Base-by-base conservation (phyloP, 2,888 invertebrate genomes). In the Trissolcus brochymenae region DNA sequence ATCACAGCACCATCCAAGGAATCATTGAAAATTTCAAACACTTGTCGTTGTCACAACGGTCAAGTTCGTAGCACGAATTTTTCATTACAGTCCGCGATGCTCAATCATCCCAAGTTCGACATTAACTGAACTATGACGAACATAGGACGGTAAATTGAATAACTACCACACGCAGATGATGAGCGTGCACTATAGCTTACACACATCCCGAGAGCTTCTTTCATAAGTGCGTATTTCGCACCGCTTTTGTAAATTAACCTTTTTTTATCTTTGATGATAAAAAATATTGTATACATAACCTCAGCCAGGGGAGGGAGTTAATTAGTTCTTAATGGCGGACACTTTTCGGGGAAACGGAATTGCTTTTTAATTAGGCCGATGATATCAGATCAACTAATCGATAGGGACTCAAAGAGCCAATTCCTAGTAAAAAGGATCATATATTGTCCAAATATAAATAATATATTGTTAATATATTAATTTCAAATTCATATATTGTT, bases 91-190 rank as follows among this genome's bases (percentile, higher is more conserved):
- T 54, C 25, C 67, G 79, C 81, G 80, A 80, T 83, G 82, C 80
- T 81, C 80, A 83, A 86, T 85, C 84, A 83, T 85, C 83, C 85
- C 83, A 80, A 85, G 86, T 83, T 84, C 83, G 84, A 82, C 85
- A 82, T 82, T 84, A 86, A 87, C 87, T 87, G 87, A 87, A 86
- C 87, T 86, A 87, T 86, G 86, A 87, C 87, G 86, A 86, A 83
- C 84, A 82, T 85, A 84, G 84, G 85, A 84, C 85, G 79, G 85
- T 87, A 86, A 88, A 88, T 88, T 88, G 86, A 81, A 88, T 88
- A 88, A 88, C 85, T 86, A 82, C 84, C 79, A 79, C 83, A 81
- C 80, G 82, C 77, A 80, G 82, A 82, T 81, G 82, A 81, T 77
- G 70, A 78, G 78, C 71, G 76, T 71, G 68, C 70, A 78, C 76